Evolutionary conservation across 2,888 invertebrate genomes (phyloP).

Genomic region (Rhagophthalmus giganteus): DNA sequence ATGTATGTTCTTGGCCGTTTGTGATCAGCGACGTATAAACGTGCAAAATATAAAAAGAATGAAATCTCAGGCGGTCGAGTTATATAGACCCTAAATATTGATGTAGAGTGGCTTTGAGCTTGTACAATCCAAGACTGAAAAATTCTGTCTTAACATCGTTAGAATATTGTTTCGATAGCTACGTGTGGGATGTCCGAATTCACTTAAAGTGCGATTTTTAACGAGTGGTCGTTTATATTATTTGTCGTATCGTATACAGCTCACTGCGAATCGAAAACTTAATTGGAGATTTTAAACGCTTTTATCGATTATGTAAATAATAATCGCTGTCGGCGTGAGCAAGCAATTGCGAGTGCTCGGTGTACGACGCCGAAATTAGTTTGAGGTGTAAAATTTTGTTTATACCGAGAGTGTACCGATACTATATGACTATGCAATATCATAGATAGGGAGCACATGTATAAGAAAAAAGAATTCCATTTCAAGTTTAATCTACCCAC

Average conservation of each 20-base stretch:
- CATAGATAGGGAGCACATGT: conserved; percentile 46
- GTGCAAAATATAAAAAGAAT: conserved; percentile 44
- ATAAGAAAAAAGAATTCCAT: conserved; percentile 48
- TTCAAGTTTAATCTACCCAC: conserved; percentile 47
- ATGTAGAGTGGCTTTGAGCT: conserved; percentile 36
- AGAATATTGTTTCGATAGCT: conserved; percentile 2
- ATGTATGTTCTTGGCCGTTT: conserved; percentile 31
- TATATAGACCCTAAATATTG: conserved; percentile 44
- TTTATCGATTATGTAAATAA: too few relatives aligned
- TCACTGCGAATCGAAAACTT: too few relatives aligned
- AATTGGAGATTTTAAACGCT: too few relatives aligned
- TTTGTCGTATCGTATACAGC: too few relatives aligned
- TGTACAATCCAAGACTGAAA: conserved; percentile 26
- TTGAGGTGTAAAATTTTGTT: too few relatives aligned
- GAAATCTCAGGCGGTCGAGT: conserved; percentile 44
- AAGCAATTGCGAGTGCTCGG: too few relatives aligned
- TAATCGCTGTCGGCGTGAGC: too few relatives aligned
- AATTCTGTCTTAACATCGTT: conserved; percentile 13
- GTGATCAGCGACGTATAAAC: conserved; percentile 38
- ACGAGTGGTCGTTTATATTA: too few relatives aligned
- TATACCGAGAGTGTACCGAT: conserved; percentile 35
- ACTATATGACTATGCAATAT: conserved; percentile 42
- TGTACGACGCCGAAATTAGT: too few relatives aligned
- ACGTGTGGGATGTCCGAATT: too few relatives aligned
- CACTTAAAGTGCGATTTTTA: too few relatives aligned